These are phyloP conservation scores for Zosterops borbonicus DNA, from an alignment of 2,113 vertebrate genomes.

Conservation along the genomic window DNA sequence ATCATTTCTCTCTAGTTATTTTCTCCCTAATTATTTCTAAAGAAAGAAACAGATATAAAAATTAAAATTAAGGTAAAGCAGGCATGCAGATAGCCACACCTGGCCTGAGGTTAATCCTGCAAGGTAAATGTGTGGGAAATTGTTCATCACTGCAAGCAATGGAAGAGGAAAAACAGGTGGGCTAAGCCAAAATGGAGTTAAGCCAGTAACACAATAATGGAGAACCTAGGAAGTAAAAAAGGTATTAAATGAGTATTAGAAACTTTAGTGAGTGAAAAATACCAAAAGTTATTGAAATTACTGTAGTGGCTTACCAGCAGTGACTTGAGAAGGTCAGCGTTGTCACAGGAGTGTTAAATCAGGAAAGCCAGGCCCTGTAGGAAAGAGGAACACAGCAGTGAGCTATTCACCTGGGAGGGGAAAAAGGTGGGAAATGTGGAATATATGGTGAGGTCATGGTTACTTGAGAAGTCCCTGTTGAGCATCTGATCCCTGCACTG, in stretches of 20 bases:
- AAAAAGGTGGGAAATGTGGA: neutral
- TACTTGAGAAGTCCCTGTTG: neutral
- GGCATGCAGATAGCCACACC: neutral
- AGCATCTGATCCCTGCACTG: neutral
- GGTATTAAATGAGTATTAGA: neutral
- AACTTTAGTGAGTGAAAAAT: neutral
- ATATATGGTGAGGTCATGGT: neutral
- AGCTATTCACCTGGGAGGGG: neutral
- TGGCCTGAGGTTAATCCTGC: neutral
- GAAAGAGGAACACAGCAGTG: neutral
- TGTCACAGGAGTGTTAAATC: neutral
- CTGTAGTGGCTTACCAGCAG: neutral
- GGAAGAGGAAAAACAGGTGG: neutral
- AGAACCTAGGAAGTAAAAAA: neutral
- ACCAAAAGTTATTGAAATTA: neutral
- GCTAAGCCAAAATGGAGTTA: neutral
- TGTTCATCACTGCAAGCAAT: neutral
- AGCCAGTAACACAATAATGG: neutral
- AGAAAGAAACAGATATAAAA: neutral
- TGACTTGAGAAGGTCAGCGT: fast-evolving
- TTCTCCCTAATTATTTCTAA: neutral
- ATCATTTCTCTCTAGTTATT: neutral
- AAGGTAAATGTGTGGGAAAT: neutral
- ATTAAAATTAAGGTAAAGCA: neutral
- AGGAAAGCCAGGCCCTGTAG: neutral